These are phyloP conservation scores for Mesitornis unicolor DNA, from an alignment of 2,113 vertebrate genomes.

Conservation along the genomic window DNA sequence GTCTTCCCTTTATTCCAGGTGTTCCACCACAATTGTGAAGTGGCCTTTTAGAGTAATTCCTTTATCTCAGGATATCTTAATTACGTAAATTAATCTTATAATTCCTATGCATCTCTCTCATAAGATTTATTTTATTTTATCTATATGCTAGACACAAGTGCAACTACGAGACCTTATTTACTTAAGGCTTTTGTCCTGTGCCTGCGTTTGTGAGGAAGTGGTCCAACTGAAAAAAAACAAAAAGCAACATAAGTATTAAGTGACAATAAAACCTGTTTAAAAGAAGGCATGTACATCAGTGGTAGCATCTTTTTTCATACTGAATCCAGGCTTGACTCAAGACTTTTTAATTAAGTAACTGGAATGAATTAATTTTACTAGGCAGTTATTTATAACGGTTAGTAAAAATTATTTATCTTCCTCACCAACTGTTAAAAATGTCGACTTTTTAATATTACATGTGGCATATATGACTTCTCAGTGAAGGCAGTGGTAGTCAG, in stretches of 20 bases:
- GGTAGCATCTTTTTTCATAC: neutral
- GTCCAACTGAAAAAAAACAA: neutral
- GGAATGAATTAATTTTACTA: neutral
- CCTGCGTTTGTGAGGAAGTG: neutral
- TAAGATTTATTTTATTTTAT: neutral
- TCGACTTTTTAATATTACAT: neutral
- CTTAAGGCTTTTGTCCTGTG: neutral
- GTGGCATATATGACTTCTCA: neutral
- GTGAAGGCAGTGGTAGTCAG: neutral
- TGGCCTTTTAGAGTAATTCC: neutral
- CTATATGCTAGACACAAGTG: neutral
- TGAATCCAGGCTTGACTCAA: neutral
- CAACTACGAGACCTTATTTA: neutral
- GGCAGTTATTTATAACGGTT: neutral
- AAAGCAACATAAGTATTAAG: neutral
- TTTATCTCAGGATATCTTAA: neutral
- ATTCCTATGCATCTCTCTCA: neutral
- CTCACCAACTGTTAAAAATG: neutral
- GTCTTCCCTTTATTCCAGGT: neutral
- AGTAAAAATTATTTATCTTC: neutral
- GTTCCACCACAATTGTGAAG: neutral
- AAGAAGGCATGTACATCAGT: neutral
- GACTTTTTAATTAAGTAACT: neutral
- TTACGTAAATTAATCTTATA: neutral
- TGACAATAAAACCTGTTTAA: neutral